Evolutionary conservation across 2,888 invertebrate species (phyloP), one percentile per base, ranked within the genome.

Genomic region (Orchesella flavescens): DNA sequence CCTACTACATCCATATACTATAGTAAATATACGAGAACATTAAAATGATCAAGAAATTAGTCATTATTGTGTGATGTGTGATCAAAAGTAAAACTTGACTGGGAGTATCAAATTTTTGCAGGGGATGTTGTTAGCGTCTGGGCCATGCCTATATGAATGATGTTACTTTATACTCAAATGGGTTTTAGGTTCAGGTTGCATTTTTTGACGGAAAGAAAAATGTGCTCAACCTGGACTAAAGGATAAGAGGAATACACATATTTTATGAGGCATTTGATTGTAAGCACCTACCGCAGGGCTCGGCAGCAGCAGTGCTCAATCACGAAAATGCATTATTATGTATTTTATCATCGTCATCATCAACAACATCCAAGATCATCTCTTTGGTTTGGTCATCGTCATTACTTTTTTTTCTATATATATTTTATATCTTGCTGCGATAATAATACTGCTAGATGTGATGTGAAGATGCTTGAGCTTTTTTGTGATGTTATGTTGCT

Each of bases 201-300:
- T n/a, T n/a, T n/a, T n/a, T n/a, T n/a, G n/a, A n/a, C n/a, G n/a
- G n/a, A n/a, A n/a, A n/a, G n/a, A n/a, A n/a, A n/a, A n/a, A n/a
- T n/a, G n/a, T n/a, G n/a, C n/a, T n/a, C 3, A 34, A 34, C 34
- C 7, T 34, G 34, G 7, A 34, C 34, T 34, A 34, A 7, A 34
- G 34, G 7, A 34, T 4, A 34, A 34, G 34, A 34, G 34, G 34
- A 34, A 34, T 34, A 34, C 34, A 7, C 34, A 34, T 34, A 34
- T 34, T 34, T 34, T 34, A 34, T 34, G 34, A 34, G 34, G 34
- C 34, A 7, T 34, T 34, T 34, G 34, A 34, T 34, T 34, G 2
- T 7, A 34, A 21, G 69, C 49, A 69, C 69, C 69, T 69, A 69
- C 69, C 69, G 69, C 69, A 69, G 69, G 69, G 49, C 69, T 69